Base-by-base conservation (phyloP, 2,113 vertebrate genomes). In the Uria lomvia region DNA sequence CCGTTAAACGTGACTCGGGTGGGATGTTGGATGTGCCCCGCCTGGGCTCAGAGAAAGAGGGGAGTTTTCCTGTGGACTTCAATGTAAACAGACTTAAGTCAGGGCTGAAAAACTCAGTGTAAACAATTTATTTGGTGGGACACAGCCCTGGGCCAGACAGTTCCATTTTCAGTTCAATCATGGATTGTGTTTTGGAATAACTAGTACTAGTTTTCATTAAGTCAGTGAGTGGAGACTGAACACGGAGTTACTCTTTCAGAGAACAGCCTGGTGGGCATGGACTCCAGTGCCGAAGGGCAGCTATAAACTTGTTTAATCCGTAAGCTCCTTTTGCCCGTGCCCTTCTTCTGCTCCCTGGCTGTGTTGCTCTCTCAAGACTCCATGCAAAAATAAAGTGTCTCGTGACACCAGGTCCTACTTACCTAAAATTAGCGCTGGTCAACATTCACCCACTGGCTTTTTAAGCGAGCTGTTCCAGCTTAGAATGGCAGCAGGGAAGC, bases 1-100 rank as follows among this genome's bases (percentile, higher is more conserved):
- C 53, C 2, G 0, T 62, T 53, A n/a, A 34, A 47, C 9, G 15
- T 3, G 32, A 23, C 19, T 45, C 2, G 0, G 38, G n/a, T 49
- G 32, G 36, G 22, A 27, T 38, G 56, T 15, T 62, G 52, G 86
- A 67, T 14, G 5, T 52, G 20, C 32, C 19, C 8, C 53, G 12
- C 36, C 45, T 32, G 23, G 9, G 11, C 42, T 42, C 62, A 43
- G 4, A 68, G 67, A 36, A 4, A 63, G 62, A 36, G 6, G 29
- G 23, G 18, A 70, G 9, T 30, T 73, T 68, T 70, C 9, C 58
- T 68, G 0, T 13, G 22, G n/a, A 12, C 5, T 32, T 77, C 42
- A n/a, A 2, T 8, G 13, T 12, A 47, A 50, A 32, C 30, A 40
- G 45, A 6, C 15, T 17, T 11, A 27, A 52, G 32, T 53, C 55